Evolutionary conservation across 1,140 invertebrate species (phyloP).

Genomic region (Spodoptera litura): DNA sequence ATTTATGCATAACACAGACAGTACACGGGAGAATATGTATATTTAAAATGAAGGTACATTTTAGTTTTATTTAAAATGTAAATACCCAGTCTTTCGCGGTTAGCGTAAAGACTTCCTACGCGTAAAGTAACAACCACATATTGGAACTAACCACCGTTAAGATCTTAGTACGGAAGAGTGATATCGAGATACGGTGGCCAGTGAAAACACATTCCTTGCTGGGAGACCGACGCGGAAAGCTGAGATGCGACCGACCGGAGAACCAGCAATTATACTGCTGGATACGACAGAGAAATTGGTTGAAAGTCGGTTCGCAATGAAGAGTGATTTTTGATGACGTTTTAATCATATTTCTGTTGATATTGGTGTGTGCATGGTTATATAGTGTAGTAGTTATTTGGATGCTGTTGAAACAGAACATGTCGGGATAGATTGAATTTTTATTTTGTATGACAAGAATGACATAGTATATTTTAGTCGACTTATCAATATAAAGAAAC

Average conservation of each 20-base stretch:
- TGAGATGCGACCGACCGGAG: conserved; percentile 44
- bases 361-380: no score
- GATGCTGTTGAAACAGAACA: no score
- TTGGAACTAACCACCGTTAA: conserved; percentile 43
- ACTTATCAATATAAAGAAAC: no score
- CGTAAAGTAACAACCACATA: conserved; percentile 34
- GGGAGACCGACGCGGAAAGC: conserved; percentile 61
- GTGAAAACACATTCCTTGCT: conserved; percentile 73
- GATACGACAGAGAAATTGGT: background rate
- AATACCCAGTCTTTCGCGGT: background rate
- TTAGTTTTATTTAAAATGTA: no score
- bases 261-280: conserved; percentile 1
- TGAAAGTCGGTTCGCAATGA: background rate
- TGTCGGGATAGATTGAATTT: no score
- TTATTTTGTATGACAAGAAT: background rate
- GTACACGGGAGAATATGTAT: no score
- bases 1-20: no score
- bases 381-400: no score
- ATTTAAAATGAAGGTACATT: no score
- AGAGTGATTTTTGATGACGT: background rate
- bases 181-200: conserved; percentile 67
- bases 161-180: conserved; percentile 71
- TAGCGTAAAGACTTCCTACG: conserved; percentile 19
- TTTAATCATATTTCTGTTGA: background rate
- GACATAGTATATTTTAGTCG: no score